Base-by-base conservation (phyloP, 2,113 vertebrate species). In the Arenaria interpres region DNA sequence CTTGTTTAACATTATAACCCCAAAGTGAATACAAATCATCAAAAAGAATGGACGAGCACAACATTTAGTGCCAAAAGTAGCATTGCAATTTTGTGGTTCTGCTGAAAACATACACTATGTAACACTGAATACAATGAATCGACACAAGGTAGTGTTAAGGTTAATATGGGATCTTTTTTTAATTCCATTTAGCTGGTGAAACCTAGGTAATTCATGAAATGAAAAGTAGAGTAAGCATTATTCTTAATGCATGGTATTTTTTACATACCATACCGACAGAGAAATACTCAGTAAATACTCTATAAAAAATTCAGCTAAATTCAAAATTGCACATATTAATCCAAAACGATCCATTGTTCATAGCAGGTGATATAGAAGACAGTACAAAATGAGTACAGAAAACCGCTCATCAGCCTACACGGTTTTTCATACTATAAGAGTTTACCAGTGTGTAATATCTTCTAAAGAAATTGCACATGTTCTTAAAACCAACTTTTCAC, bases 1-100 rank as follows among this genome's bases (percentile, higher is more conserved):
- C 97, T 96, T 91, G 96, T 93, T 98, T 97, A 98, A 98, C 96
- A 97, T 98, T 95, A 98, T 95, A 98, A 86, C 75, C 96, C 94
- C 97, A 88, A 80, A 95, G 96, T 88, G 96, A 93, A 93, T 90
- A 98, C 97, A 98, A 97, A 98, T 97, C 97, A 98, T 85, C 19
- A 23, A 53, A 94, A 96, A 76, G 91, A 96, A 96, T 78, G 86
- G 96, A 96, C 1, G 2, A 96, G 73, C 59, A n/a, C 79, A 90
- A 92, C 48, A 90, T 78, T 97, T 71, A 90, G 85, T 97, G 98
- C 96, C 97, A 98, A 97, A 96, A 97, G 86, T 27, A 78, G 95
- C 76, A 88, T 63, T 87, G 90, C 69, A 94, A 90, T 95, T 88
- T 89, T 64, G 91, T 83, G 91, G 79, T 89, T 94, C 90, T 90